Base-by-base conservation (phyloP, 2,888 invertebrate species). In the Plebejus melissa region DNA sequence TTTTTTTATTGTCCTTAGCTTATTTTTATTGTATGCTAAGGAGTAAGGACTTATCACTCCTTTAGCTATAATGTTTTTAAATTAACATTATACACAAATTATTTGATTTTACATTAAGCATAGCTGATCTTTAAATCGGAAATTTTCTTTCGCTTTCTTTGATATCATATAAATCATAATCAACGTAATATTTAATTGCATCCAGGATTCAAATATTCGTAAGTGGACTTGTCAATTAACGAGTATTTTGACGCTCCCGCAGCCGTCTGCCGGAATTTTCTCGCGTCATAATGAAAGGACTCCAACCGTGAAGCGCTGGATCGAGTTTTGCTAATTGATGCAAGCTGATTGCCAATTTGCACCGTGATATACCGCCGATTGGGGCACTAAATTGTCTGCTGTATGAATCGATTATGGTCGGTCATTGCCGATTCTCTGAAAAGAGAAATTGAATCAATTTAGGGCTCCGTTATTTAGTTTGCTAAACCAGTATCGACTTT, bases 331-430 rank as follows among this genome's bases (percentile, higher is more conserved):
- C 83, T 87, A 87, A 90, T 90, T 86, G 87, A 86, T 86, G 84
- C 81, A 80, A 83, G 83, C 85, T 88, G 88, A 90, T 90, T 90
- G 89, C 86, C 88, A 89, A 89, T 90, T 90, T 88, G 86, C 82
- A 80, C 82, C 79, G 84, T 88, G 88, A 88, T 86, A 85, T 87
- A 88, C 85, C 80, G 85, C 77, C 83, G 82, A 85, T 86, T 82
- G 82, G 83, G 84, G 85, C 80, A 79, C 86, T 86, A 85, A 85
- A 86, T 85, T 85, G 83, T 83, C 79, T 76, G 69, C 70, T 79
- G 74, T 76, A 69, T 75, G 76, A 78, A 65, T 77, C 77, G 41
- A 75, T 75, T 75, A 79, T 46, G 46, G 28, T 38, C 74, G 76
- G 65, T 74, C 65, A 38, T 60, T 69, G 69, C 54, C 54, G 54